phyloP scores from a whole-genome alignment of 2,113 vertebrate genomes.

The Malurus cyaneus region DNA sequence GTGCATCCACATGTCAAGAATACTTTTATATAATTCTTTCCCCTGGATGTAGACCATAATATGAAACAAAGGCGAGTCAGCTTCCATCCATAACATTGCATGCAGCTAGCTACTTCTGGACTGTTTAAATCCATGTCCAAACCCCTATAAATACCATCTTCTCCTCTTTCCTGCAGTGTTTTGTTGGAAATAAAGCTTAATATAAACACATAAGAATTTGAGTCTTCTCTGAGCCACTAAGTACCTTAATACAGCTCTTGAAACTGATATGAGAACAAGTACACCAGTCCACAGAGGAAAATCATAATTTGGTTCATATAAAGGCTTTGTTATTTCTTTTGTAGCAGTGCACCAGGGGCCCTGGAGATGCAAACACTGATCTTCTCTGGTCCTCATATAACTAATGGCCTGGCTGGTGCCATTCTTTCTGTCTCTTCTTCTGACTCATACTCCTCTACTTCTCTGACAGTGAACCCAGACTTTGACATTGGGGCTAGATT shows the following conservation, averaged over 20 bases:
- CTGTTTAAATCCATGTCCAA: neutral
- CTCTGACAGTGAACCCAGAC: neutral
- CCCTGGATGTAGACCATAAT: neutral
- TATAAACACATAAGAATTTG: neutral
- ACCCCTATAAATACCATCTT: neutral
- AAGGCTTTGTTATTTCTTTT: constrained; percentile 51
- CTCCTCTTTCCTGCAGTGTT: neutral
- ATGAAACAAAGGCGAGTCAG: neutral
- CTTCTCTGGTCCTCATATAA: constrained; percentile 39
- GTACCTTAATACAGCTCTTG: neutral
- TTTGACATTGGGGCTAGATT: neutral
- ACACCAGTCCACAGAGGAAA: neutral
- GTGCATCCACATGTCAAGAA: neutral
- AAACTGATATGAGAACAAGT: neutral
- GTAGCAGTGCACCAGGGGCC: constrained; percentile 9
- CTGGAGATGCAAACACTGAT: constrained; percentile 1
- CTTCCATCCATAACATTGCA: neutral
- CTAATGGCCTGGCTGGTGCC: constrained; percentile 21
- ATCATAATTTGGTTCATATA: neutral
- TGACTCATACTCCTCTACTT: constrained; percentile 39
- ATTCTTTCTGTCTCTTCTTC: constrained; percentile 51
- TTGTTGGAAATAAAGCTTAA: neutral
- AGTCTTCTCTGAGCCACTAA: neutral
- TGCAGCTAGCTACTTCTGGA: neutral
- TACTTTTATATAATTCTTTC: neutral